These are phyloP conservation scores for Sebastiscus albofasciatus DNA, from an alignment of 2,797 vertebrate genomes.

Conservation along the genomic window DNA sequence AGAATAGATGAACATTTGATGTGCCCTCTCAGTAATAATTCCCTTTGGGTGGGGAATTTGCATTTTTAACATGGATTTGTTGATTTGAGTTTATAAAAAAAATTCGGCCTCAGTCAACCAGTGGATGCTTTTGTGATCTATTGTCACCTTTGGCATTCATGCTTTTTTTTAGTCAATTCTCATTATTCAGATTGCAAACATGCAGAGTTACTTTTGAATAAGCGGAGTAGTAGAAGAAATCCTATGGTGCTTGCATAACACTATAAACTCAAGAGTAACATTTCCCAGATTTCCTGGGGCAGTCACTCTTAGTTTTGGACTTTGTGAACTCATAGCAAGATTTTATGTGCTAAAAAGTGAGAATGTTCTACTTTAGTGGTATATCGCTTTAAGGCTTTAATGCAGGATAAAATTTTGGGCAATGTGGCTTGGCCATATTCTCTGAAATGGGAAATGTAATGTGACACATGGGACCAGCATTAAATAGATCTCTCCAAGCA, in stretches of 20 bases:
- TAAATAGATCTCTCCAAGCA: slow-evolving; percentile 51
- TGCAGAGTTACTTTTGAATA: slow-evolving; percentile 14
- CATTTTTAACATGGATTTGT: slow-evolving; percentile 41
- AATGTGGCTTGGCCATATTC: slow-evolving; percentile 33
- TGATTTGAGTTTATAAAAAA: slow-evolving; percentile 19
- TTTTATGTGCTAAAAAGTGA: slow-evolving; percentile 28
- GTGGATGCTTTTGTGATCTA: slow-evolving; percentile 34
- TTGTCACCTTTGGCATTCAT: slow-evolving; percentile 40
- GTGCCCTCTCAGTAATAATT: slow-evolving; percentile 23
- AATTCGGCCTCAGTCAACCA: slow-evolving; percentile 19
- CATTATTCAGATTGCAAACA: slow-evolving; percentile 20
- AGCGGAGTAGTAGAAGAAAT: neutral
- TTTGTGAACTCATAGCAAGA: slow-evolving; percentile 2
- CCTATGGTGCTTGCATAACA: slow-evolving; percentile 9
- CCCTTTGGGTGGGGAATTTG: slow-evolving; percentile 33
- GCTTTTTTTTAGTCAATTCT: slow-evolving; percentile 1
- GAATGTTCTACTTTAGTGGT: slow-evolving; percentile 29
- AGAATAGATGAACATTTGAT: slow-evolving; percentile 43
- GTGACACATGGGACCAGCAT: slow-evolving; percentile 46
- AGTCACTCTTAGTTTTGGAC: slow-evolving; percentile 17
- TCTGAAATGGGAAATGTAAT: slow-evolving; percentile 45
- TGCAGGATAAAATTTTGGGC: slow-evolving; percentile 14
- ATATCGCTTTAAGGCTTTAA: slow-evolving; percentile 33
- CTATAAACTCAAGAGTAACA: slow-evolving; percentile 1
- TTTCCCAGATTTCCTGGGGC: neutral